A percentile compares a stretch with the other conserved stretches of the same genome.
Conservation (phyloP, 2,797 vertebrate species). For the Myotis planiceps region DNA sequence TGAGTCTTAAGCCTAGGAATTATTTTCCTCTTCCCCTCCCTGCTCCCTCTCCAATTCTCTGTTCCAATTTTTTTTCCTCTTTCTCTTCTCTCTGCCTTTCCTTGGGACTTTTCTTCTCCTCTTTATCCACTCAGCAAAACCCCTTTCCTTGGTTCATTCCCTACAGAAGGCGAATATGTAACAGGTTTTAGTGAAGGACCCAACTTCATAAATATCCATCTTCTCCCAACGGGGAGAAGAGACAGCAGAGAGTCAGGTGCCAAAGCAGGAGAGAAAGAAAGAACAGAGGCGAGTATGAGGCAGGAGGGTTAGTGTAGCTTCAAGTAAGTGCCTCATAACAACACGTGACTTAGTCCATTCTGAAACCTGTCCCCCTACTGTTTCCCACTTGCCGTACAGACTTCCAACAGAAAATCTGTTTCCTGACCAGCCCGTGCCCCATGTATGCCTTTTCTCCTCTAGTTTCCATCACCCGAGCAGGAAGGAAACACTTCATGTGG, state of each 20-base stretch:
- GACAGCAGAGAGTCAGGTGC: background rate
- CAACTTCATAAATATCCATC: background rate
- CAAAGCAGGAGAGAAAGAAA: background rate
- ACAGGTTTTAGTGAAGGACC: conserved; percentile 28
- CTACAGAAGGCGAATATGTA: background rate
- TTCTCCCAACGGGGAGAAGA: background rate
- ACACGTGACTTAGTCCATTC: background rate
- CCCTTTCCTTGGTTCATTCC: background rate
- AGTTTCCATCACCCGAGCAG: background rate
- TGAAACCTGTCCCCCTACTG: background rate
- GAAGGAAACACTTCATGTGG: conserved; percentile 42
- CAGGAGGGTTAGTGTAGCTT: background rate
- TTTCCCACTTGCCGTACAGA: background rate
- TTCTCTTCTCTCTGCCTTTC: background rate
- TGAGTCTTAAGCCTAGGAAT: background rate
- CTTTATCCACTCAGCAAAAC: background rate
- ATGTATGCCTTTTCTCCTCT: conserved; percentile 30
- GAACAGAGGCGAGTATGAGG: background rate
- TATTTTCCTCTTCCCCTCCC: background rate
- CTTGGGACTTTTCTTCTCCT: conserved; percentile 3
- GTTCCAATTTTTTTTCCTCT: background rate
- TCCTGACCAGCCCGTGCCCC: conserved; percentile 51
- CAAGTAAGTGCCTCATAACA: background rate
- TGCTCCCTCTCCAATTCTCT: background rate
- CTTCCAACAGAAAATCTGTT: conserved; percentile 74